Percentiles rank a stretch among this genome's conserved stretches.
phyloP scores from a whole-genome alignment of 1,140 invertebrate species.

The Caenorhabditis briggsae region DNA sequence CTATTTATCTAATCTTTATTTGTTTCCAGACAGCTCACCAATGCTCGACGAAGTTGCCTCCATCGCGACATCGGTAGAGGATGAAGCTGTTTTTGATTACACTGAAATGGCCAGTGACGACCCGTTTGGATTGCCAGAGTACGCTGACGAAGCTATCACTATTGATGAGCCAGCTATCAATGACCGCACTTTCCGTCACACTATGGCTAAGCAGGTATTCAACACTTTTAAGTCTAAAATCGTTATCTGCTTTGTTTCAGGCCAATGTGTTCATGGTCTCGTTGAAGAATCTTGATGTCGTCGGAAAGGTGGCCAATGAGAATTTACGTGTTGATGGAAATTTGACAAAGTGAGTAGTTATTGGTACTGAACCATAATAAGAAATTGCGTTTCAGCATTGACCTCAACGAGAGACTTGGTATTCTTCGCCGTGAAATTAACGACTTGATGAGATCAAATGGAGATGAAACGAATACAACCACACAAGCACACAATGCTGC shows the following conservation, averaged over 20 bases:
- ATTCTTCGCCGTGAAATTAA: slow-evolving; percentile 23
- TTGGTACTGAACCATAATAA: not conserved
- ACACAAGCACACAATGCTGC: slow-evolving; percentile 38
- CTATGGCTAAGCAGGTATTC: slow-evolving; percentile 63
- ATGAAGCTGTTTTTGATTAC: slow-evolving; percentile 55
- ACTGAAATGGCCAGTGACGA: slow-evolving; percentile 47
- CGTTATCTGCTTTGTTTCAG: not conserved
- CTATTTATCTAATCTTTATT: not conserved
- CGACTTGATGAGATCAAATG: slow-evolving; percentile 8
- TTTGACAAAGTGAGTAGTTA: slow-evolving; percentile 34
- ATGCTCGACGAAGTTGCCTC: slow-evolving; percentile 54
- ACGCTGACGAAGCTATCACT: slow-evolving; percentile 57
- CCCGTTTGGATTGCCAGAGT: slow-evolving; percentile 43
- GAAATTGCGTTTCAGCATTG: not conserved
- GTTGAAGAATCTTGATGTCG: not conserved
- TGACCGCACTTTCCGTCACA: slow-evolving; percentile 53
- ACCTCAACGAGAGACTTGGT: not conserved
- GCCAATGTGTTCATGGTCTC: slow-evolving; percentile 49
- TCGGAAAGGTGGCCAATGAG: slow-evolving; percentile 33
- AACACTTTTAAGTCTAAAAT: not conserved
- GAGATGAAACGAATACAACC: not conserved
- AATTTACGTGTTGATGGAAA: slow-evolving; percentile 50
- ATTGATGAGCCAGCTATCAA: slow-evolving; percentile 55
- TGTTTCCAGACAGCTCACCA: slow-evolving; percentile 48
- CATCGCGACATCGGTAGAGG: slow-evolving; percentile 60